Conservation (phyloP, 2,888 invertebrate species). For the Machimus atricapillus region DNA sequence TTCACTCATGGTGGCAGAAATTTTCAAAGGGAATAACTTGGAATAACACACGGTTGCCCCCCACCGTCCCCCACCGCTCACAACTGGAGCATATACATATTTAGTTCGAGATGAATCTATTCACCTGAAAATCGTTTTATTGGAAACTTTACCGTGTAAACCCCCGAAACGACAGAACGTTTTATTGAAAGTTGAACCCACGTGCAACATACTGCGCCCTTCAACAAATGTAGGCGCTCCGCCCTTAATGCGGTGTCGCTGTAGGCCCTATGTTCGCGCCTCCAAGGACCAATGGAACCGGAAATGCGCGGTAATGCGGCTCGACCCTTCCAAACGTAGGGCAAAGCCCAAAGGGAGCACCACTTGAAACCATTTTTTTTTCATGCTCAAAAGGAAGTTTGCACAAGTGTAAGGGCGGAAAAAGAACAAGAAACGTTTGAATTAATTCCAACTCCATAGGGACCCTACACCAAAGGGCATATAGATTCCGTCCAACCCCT, state of each 20-base stretch:
- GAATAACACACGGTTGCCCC: background rate
- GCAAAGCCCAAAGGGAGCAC: background rate
- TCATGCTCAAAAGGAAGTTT: background rate
- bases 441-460: background rate
- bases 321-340: background rate
- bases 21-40: background rate
- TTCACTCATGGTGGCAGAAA: background rate
- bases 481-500: background rate
- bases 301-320: background rate
- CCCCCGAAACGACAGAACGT: background rate
- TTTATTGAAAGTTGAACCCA: constrained; percentile 7
- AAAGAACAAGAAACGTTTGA: constrained; percentile 20
- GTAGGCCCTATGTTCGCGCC: background rate
- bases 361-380: background rate
- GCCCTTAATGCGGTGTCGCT: background rate
- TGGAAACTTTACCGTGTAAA: constrained; percentile 24
- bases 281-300: background rate
- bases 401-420: constrained; percentile 8
- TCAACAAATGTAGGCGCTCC: background rate
- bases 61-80: background rate
- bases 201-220: background rate
- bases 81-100: background rate
- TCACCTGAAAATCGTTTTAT: constrained; percentile 26
- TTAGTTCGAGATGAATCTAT: constrained; percentile 11
- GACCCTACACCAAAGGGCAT: background rate